These are phyloP conservation scores for Chelonoidis abingdonii DNA, from an alignment of 2,113 vertebrate species.

Conservation along the genomic window DNA sequence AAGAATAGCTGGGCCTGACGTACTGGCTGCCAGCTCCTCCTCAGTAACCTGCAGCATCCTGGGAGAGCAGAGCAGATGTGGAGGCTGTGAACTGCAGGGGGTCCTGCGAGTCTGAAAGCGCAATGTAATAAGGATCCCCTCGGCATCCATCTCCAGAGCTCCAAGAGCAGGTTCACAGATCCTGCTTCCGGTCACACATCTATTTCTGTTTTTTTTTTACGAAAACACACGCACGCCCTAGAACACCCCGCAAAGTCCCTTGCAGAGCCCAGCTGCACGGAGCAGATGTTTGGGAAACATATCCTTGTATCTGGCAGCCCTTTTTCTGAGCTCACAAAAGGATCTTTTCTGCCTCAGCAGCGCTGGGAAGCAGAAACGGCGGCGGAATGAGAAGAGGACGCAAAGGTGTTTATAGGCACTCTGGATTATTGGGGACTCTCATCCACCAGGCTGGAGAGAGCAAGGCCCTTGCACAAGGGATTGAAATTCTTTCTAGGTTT, in stretches of 20 bases:
- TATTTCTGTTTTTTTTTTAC: not conserved
- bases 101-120: not conserved
- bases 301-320: not conserved
- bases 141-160: not conserved
- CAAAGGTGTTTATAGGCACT: not conserved
- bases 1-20: not conserved
- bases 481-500: not conserved
- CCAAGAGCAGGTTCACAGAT: not conserved
- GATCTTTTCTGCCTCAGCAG: conserved; percentile 6
- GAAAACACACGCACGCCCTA: not conserved
- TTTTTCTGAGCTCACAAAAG: not conserved
- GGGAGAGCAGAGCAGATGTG: not conserved
- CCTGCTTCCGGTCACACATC: conserved; percentile 53
- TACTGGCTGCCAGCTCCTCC: not conserved
- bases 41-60: not conserved
- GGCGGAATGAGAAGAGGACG: not conserved
- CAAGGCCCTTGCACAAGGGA: not conserved
- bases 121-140: not conserved
- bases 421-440: not conserved
- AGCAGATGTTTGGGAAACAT: conserved; percentile 24
- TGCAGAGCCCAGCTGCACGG: conserved; percentile 16
- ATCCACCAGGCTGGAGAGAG: not conserved
- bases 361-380: not conserved
- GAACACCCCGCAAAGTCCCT: not conserved
- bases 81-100: not conserved